A percentile compares a stretch with the other conserved stretches of the same genome.
Conservation (phyloP, 1,140 invertebrate genomes). For the Dreissena rostriformis region DNA sequence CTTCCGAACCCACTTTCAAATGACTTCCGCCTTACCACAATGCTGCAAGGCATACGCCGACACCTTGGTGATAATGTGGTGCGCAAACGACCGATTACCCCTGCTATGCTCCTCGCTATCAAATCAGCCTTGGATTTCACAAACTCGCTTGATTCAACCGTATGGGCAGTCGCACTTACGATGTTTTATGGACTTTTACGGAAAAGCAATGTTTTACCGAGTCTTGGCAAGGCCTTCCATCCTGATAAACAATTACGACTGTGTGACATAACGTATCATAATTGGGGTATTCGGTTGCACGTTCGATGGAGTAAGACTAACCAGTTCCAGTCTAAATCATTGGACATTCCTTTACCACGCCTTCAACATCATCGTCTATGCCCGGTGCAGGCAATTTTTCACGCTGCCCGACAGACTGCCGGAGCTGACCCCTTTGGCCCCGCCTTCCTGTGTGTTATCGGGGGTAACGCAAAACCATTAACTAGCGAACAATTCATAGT, state of each 20-base stretch:
- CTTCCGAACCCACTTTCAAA: constrained; percentile 4
- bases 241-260: constrained; percentile 14
- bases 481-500: too few species aligned
- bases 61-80: constrained; percentile 17
- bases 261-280: constrained; percentile 6
- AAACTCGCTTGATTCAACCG: background rate
- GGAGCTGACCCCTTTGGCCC: too few species aligned
- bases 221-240: background rate
- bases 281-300: background rate
- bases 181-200: constrained; percentile 33
- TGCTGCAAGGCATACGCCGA: constrained; percentile 4
- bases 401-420: too few species aligned
- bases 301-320: constrained; percentile 28
- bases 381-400: background rate
- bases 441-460: too few species aligned
- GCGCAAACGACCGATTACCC: constrained; percentile 10
- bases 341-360: background rate
- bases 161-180: constrained; percentile 21
- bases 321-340: constrained; percentile 23
- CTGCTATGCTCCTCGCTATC: background rate
- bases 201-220: constrained; percentile 25
- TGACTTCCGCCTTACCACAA: constrained; percentile 5
- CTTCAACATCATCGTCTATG: background rate
- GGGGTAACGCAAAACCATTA: too few species aligned
- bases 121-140: background rate